Evolutionary conservation across 2,113 vertebrate species (phyloP), one percentile per base, ranked within the genome.

Genomic region (Leptocoma aspasia): DNA sequence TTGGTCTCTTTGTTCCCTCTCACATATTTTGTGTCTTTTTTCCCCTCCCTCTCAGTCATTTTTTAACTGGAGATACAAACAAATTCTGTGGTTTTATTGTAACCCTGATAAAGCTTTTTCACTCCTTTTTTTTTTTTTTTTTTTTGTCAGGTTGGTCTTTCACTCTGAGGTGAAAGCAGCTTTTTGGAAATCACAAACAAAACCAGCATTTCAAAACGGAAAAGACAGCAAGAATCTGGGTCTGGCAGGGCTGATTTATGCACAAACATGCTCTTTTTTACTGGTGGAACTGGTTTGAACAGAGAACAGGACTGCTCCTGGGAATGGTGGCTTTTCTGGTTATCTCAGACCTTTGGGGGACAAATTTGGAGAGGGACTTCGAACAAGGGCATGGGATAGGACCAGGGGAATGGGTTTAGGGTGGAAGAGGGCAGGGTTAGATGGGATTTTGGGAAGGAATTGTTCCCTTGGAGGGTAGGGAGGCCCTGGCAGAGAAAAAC

Each of bases 131-230:
- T 61, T 10, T 20, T 56, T 14, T 44, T 79, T 78, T 9, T 21
- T 54, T 26, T n/a, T 37, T 89, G 64, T 53, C 54, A 56, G 60
- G 28, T 78, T 70, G 45, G 65, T 72, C 52, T 86, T 94, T 94
- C 71, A 70, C 75, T 82, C 56, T 9, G 64, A 8, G 3, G 52
- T 41, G 52, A 94, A 75, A 60, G 72, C 70, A 91, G 60, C 39
- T 68, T 90, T 92, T 93, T 78, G 93, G 90, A 88, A 93, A 92
- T 26, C 49, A 47, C 60, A 83, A 81, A 90, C 41, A 80, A 94
- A 92, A 41, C 17, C 37, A 64, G 39, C 39, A 27, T 77, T 93
- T 91, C 71, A 42, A 59, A 92, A 82, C 22, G n/a, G 72, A 86
- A 68, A 90, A 91, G 47, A n/a, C 68, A 81, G 83, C 23, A 50